A percentile compares a stretch with the other conserved stretches of the same genome.
Conservation (phyloP, 1,140 invertebrate species). For the Pomacea maculata region DNA sequence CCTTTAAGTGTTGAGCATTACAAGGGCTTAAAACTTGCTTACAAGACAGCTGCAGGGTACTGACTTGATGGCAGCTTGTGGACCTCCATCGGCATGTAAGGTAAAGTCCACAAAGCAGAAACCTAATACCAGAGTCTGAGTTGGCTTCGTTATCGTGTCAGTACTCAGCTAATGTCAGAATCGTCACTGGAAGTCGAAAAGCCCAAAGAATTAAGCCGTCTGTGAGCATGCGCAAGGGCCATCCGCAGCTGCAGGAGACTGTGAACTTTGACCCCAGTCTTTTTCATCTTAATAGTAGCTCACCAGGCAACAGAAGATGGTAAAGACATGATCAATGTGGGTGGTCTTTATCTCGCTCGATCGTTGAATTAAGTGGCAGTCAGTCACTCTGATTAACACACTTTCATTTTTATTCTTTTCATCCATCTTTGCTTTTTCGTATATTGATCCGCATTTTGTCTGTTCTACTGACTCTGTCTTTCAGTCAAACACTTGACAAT, state of each 20-base stretch:
- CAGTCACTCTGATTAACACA: neutral
- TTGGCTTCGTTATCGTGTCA: too few species aligned
- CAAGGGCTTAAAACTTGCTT: too few species aligned
- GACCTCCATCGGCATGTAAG: too few species aligned
- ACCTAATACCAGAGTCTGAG: too few species aligned
- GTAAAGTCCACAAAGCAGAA: too few species aligned
- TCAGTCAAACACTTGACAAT: neutral
- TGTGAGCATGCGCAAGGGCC: too few species aligned
- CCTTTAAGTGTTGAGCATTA: too few species aligned
- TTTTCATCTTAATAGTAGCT: neutral
- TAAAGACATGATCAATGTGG: neutral
- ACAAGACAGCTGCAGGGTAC: too few species aligned
- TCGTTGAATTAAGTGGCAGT: neutral
- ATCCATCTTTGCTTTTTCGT: neutral
- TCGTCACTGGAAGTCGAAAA: too few species aligned
- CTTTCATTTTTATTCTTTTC: neutral
- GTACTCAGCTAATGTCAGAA: too few species aligned
- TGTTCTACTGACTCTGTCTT: neutral
- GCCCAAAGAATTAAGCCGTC: too few species aligned
- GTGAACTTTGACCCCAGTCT: neutral
- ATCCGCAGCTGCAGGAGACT: neutral
- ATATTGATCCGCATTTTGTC: neutral
- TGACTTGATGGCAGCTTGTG: too few species aligned
- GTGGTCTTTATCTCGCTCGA: neutral
- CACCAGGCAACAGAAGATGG: neutral